Evolutionary conservation across 2,113 vertebrate species (phyloP), one percentile per base, ranked within the genome.

Genomic region (Salminus brasiliensis): DNA sequence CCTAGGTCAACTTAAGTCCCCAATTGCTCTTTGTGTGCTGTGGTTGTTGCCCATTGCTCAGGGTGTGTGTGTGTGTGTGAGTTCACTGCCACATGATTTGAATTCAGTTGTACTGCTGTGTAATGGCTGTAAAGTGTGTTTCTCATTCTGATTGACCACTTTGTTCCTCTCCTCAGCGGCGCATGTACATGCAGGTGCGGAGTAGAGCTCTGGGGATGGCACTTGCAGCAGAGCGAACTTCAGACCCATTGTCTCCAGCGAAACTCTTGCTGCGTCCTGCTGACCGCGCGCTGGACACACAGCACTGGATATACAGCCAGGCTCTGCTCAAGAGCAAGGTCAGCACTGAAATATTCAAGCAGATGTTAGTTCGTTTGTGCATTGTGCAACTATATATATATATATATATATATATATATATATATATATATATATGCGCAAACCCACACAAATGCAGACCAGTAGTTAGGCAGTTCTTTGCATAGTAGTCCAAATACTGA

Each of bases 281-380:
- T 21, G 70, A 84, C 47, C 86, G 55, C 0, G 85, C 88, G 25
- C 89, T 85, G 78, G 66, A 81, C 15, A 91, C 90, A 1, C 95
- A 96, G 88, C 81, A 93, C 83, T 96, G 95, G 95, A 79, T 91
- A 85, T 95, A 94, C 86, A 91, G 85, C 15, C 78, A 3, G 0
- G 94, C 94, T 1, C 92, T 96, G 39, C 77, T 96, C 81, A 95
- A 93, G 81, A 92, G 94, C 84, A 95, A 93, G 94, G 95, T 93
- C 70, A 80, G 69, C 32, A 25, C 2, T 30, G 7, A 34, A 70
- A 25, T 49, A 9, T 1, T 30, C 27, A 6, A 0, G 18, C 13
- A 9, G 16, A 34, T 55, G 53, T 15, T 21, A 3, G 6, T 21
- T 49, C 18, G 1, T 16, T 47, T 47, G 45, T 18, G 12, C 18